These are phyloP conservation scores for Sebastiscus albofasciatus DNA, from an alignment of 2,797 vertebrate species.

Conservation along the genomic window DNA sequence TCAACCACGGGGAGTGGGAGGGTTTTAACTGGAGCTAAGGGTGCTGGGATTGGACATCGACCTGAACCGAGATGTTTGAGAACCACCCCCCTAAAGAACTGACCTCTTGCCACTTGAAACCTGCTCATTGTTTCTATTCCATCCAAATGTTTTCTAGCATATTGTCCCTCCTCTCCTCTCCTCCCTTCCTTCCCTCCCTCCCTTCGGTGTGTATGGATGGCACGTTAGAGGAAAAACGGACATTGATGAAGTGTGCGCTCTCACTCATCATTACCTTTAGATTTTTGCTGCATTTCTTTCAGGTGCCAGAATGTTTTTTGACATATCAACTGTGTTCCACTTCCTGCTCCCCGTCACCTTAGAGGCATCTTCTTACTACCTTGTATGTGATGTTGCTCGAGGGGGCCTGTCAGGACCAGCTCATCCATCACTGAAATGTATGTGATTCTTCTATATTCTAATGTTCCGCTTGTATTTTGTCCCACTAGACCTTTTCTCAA, in stretches of 20 bases:
- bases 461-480: slow-evolving; percentile 55
- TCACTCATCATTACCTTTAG: slow-evolving; percentile 56
- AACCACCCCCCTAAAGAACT: slow-evolving; percentile 59
- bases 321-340: slow-evolving; percentile 59
- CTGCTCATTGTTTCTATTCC: slow-evolving; percentile 78
- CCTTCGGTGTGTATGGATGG: slow-evolving; percentile 36
- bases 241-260: slow-evolving; percentile 40
- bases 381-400: slow-evolving; percentile 47
- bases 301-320: slow-evolving; percentile 67
- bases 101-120: slow-evolving; percentile 78
- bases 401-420: slow-evolving; percentile 41
- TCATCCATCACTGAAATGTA: slow-evolving; percentile 45
- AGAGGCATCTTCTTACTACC: slow-evolving; percentile 37
- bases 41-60: slow-evolving; percentile 61
- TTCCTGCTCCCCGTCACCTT: slow-evolving; percentile 26
- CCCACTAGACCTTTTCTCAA: slow-evolving; percentile 29
- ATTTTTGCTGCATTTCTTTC: slow-evolving; percentile 60
- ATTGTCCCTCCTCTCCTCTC: slow-evolving; percentile 31
- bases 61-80: slow-evolving; percentile 41
- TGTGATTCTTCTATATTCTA: slow-evolving; percentile 51
- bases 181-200: background rate
- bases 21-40: slow-evolving; percentile 64
- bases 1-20: slow-evolving; percentile 63
- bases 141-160: slow-evolving; percentile 77
- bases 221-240: slow-evolving; percentile 47